Evolutionary conservation across 2,113 vertebrate genomes (phyloP), one percentile per base, ranked within the genome.

Genomic region (Pelmatolapia mariae): DNA sequence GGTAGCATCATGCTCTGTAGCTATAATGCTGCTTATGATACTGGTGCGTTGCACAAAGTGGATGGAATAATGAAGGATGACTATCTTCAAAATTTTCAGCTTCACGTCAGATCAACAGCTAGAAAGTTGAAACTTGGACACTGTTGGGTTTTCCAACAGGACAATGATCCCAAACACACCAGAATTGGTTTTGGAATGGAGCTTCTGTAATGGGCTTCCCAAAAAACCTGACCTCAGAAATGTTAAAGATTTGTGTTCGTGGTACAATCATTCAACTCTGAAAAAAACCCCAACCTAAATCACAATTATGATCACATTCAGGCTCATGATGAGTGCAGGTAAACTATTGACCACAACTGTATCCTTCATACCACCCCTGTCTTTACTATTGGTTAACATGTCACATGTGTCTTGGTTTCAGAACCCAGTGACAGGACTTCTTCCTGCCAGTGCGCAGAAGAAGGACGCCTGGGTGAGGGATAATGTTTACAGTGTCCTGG

Each of bases 391-490:
- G 9, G 18, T 59, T 5, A n/a, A 78, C 12, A 10, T 4, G n/a
- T 16, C 57, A 16, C 45, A n/a, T 81, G 45, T 86, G n/a, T 87
- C 7, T 90, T 6, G 86, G 36, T 86, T 19, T 68, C 86, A 99
- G 99, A 99, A 98, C 94, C 97, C 99, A 1, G 97, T 99, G 90
- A 99, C 98, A 0, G 99, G 99, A 24, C 96, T 99, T 38, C 95
- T 99, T 2, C 97, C 98, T 1, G 98, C 98, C 3, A 98, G 99
- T 10, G 83, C 95, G 0, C 97, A 99, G 86, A 97, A 98, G 89
- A 98, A 97, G 83, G 99, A 99, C 83, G 98, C 99, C 66, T 99
- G 99, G 99, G 98, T 99, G 2, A 97, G 99, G 84, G 99, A 99
- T 91, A 99, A 99, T 68, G 96, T 99, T 68, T 99, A 99, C 94